Conservation (phyloP, 2,888 invertebrate genomes). For the Callimorpha dominula region DNA sequence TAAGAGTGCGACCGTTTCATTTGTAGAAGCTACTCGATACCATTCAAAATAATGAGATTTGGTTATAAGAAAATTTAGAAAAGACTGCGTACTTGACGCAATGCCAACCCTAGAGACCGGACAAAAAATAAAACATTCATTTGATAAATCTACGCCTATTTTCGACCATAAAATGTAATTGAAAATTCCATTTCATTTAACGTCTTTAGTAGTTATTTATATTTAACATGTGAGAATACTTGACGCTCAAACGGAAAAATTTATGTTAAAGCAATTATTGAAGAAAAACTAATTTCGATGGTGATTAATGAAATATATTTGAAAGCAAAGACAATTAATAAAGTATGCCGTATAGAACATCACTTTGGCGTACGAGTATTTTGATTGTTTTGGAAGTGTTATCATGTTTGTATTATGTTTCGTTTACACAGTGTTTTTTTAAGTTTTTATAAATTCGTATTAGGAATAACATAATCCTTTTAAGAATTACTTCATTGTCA, state of each 20-base stretch:
- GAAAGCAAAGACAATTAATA: neutral
- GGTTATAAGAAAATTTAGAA: neutral
- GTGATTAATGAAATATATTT: neutral
- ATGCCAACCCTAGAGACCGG: slow-evolving; percentile 37
- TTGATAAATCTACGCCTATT: slow-evolving; percentile 52
- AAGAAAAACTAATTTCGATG: neutral
- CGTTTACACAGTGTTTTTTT: no score
- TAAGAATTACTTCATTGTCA: no score
- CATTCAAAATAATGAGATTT: neutral
- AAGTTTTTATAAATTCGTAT: no score
- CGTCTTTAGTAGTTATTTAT: neutral
- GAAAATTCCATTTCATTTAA: slow-evolving; percentile 44
- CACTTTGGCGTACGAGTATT: neutral
- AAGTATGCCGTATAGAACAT: neutral
- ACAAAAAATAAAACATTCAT: slow-evolving; percentile 42
- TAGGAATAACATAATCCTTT: no score
- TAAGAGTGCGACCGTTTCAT: no score
- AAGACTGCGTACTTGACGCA: no score
- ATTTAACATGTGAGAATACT: no score
- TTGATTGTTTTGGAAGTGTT: neutral
- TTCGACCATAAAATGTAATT: slow-evolving; percentile 35
- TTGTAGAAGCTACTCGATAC: no score
- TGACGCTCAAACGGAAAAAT: neutral
- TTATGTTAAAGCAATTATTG: neutral
- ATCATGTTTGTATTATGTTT: neutral